phyloP scores from a whole-genome alignment of 2,888 invertebrate genomes.

The Eubasilissa splendida region DNA sequence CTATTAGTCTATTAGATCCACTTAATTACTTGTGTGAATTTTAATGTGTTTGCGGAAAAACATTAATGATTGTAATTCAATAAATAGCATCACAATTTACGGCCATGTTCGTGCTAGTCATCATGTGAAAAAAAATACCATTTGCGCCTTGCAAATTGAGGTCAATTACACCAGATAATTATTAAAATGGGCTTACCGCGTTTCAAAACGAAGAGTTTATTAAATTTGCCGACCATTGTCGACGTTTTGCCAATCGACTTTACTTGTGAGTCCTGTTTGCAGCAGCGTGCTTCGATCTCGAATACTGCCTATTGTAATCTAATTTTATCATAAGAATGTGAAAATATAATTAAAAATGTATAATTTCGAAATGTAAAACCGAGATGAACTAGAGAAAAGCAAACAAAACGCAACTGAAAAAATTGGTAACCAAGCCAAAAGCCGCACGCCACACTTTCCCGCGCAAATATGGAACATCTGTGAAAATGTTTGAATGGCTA shows the following conservation, averaged over 20 bases:
- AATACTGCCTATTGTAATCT: neutral
- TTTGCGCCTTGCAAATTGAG: too few species aligned
- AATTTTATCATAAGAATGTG: neutral
- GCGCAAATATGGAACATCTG: neutral
- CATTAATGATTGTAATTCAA: too few species aligned
- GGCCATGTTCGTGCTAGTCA: too few species aligned
- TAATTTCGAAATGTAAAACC: neutral
- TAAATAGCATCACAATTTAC: too few species aligned
- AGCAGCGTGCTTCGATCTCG: too few species aligned
- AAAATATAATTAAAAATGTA: neutral
- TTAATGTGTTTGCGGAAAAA: too few species aligned
- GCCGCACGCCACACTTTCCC: slow-evolving; percentile 29
- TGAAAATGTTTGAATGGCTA: too few species aligned
- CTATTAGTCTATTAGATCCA: too few species aligned
- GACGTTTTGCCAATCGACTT: neutral
- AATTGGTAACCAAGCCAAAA: neutral
- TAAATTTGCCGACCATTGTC: slow-evolving; percentile 69
- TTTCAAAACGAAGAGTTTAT: slow-evolving; percentile 70
- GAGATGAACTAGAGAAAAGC: neutral
- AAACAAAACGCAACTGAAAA: neutral
- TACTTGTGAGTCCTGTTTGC: neutral
- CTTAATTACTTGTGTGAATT: too few species aligned
- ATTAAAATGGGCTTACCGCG: slow-evolving; percentile 65
- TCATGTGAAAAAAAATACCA: too few species aligned
- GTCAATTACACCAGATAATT: too few species aligned